These are phyloP conservation scores for Epinephelus awoara DNA, from an alignment of 2,797 vertebrate species.

Conservation along the genomic window DNA sequence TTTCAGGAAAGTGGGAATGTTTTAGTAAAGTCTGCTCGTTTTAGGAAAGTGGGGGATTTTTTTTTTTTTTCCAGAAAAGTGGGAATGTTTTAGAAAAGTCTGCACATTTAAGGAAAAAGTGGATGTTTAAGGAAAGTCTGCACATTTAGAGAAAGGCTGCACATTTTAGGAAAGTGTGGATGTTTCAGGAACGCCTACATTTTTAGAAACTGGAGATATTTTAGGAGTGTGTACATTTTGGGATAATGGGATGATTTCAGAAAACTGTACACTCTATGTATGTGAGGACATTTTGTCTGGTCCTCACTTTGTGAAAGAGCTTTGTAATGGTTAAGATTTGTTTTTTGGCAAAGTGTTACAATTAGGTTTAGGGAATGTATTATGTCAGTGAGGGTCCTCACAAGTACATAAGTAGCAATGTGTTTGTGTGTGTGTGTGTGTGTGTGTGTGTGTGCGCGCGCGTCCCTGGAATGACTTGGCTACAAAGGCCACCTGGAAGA, in stretches of 20 bases:
- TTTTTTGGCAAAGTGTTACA: not conserved
- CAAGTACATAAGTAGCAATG: slow-evolving; percentile 1
- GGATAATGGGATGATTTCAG: not conserved
- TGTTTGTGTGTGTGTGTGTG: slow-evolving; percentile 33
- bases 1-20: not conserved
- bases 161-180: too few species aligned
- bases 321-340: not conserved
- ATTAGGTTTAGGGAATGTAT: not conserved
- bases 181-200: too few species aligned
- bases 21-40: not conserved
- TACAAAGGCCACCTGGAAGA: slow-evolving; percentile 78
- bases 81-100: too few species aligned
- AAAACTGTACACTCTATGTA: not conserved
- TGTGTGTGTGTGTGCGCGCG: slow-evolving; percentile 30
- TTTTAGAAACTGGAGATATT: too few species aligned
- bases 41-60: not conserved
- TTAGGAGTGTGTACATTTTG: not conserved
- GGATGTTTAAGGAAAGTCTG: too few species aligned
- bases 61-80: not conserved
- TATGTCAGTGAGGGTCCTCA: slow-evolving; percentile 17
- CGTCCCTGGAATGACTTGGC: slow-evolving; percentile 42
- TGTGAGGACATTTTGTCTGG: not conserved
- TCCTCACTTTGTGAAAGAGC: not conserved
- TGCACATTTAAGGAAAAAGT: too few species aligned
- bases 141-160: too few species aligned